Conservation (phyloP, 1,140 invertebrate genomes). For the Heliconius nattereri region DNA sequence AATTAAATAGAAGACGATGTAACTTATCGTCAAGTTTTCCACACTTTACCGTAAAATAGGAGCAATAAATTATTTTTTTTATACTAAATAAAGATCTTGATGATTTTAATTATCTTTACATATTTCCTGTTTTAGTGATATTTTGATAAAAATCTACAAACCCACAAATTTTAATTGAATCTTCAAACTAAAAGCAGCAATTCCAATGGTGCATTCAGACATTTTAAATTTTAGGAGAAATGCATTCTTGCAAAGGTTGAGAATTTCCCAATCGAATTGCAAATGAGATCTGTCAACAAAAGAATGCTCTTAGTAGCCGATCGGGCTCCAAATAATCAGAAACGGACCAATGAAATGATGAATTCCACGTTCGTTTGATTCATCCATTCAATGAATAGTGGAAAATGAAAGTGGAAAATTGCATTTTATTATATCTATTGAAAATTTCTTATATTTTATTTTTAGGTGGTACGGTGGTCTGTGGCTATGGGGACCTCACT, state of each 20-base stretch:
- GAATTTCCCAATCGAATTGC: slow-evolving; percentile 50
- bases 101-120: too few species aligned
- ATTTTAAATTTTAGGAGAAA: slow-evolving; percentile 6
- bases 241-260: slow-evolving; percentile 28
- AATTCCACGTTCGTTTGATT: slow-evolving; percentile 7
- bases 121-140: too few species aligned
- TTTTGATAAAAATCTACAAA: too few species aligned
- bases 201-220: neutral
- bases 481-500: too few species aligned
- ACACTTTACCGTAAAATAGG: too few species aligned
- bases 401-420: neutral
- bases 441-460: neutral
- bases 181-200: neutral
- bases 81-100: too few species aligned
- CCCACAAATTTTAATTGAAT: too few species aligned
- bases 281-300: slow-evolving; percentile 58
- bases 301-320: slow-evolving; percentile 54
- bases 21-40: too few species aligned
- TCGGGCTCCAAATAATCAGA: slow-evolving; percentile 45
- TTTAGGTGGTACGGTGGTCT: too few species aligned
- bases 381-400: neutral
- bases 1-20: too few species aligned
- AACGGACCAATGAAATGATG: slow-evolving; percentile 44
- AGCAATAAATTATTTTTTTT: too few species aligned
- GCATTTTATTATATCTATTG: slow-evolving; percentile 1